These are phyloP conservation scores for Pandemis corylana DNA, from an alignment of 2,888 invertebrate genomes.

Conservation along the genomic window DNA sequence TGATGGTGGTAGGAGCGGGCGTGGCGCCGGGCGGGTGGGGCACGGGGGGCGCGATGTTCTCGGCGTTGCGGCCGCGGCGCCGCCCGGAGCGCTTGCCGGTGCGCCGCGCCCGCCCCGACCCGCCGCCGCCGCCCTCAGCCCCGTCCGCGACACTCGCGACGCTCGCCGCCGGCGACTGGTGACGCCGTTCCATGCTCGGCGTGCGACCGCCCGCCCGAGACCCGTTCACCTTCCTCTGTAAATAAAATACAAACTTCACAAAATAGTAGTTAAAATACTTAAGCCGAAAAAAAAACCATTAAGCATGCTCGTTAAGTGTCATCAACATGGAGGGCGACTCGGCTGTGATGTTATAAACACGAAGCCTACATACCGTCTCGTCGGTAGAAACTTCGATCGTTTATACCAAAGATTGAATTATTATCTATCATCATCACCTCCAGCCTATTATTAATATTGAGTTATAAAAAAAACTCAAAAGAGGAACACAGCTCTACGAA, in stretches of 20 bases:
- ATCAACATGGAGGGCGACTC: no score
- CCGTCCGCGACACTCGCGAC: constrained; percentile 31
- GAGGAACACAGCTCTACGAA: no score
- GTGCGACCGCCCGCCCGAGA: constrained; percentile 65
- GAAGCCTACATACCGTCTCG: no score
- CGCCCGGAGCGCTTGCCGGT: constrained; percentile 51
- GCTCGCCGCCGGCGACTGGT: constrained; percentile 61
- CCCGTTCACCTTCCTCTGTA: constrained; percentile 67
- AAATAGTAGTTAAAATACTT: no score
- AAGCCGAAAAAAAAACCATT: no score
- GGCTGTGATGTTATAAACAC: no score
- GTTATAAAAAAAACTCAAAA: no score
- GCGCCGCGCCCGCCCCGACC: constrained; percentile 45
- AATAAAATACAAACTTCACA: neutral
- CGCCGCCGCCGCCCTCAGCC: constrained; percentile 44
- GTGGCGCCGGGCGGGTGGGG: constrained; percentile 52
- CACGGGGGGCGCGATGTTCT: constrained; percentile 53
- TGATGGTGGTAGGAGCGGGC: constrained; percentile 61
- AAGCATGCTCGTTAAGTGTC: no score
- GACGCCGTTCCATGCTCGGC: constrained; percentile 67
- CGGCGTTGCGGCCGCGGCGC: constrained; percentile 52
- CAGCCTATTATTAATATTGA: no score
- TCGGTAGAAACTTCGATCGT: no score
- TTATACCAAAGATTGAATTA: no score
- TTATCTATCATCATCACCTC: no score